A percentile compares a stretch with the other conserved stretches of the same genome.
Conservation (phyloP, 2,113 vertebrate genomes). For the Chionodraco myersi region DNA sequence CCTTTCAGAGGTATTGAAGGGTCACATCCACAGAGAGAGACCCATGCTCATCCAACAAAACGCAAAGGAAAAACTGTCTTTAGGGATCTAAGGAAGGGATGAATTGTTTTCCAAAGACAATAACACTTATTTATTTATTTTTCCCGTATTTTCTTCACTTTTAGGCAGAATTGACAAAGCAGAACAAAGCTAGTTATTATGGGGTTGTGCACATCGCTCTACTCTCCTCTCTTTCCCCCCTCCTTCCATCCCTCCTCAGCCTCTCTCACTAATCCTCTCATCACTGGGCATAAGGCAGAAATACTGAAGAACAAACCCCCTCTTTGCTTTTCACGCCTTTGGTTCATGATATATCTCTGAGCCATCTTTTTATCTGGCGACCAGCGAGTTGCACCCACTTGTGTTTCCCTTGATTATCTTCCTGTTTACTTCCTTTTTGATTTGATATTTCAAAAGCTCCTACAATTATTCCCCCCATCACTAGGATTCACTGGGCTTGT, state of each 20-base stretch:
- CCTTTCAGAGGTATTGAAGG: conserved; percentile 36
- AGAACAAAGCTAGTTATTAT: conserved; percentile 72
- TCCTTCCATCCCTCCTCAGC: conserved; percentile 43
- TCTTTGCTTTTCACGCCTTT: conserved; percentile 32
- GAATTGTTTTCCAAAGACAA: conserved; percentile 55
- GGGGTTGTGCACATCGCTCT: conserved; percentile 44
- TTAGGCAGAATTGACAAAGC: conserved; percentile 64
- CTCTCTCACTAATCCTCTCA: conserved; percentile 47
- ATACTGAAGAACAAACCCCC: conserved; percentile 30
- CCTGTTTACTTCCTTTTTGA: conserved; percentile 52
- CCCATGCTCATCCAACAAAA: conserved; percentile 32
- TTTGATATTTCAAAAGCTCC: conserved; percentile 53
- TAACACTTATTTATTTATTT: conserved; percentile 56
- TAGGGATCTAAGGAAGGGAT: conserved; percentile 39
- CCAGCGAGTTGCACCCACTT: conserved; percentile 31
- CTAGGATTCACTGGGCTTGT: conserved; percentile 30
- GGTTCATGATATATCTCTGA: conserved; percentile 33
- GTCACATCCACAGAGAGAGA: conserved; percentile 46
- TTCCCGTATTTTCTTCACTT: conserved; percentile 29
- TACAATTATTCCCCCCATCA: conserved; percentile 36
- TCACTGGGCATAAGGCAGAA: conserved; percentile 37
- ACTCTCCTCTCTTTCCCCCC: conserved; percentile 24
- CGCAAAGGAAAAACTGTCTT: conserved; percentile 18
- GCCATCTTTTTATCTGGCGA: conserved; percentile 45
- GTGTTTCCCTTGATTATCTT: conserved; percentile 45